Base-by-base conservation (phyloP, 2,113 vertebrate genomes). In the Dinomys branickii region DNA sequence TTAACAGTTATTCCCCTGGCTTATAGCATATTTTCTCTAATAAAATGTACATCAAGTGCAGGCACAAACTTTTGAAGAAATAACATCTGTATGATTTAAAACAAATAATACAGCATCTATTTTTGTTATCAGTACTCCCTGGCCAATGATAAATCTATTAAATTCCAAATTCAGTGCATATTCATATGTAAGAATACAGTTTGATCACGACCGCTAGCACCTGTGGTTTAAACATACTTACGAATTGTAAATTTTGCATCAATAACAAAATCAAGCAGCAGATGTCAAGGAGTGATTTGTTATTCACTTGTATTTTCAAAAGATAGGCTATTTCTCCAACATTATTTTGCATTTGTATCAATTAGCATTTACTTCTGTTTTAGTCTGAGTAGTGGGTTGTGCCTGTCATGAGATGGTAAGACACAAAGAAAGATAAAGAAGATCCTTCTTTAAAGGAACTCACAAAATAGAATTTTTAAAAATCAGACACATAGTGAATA, bases 181-280 rank as follows among this genome's bases (percentile, higher is more conserved):
- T 20, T 85, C n/a, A 52, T 58, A 75, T 30, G 56, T 92, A 85
- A 96, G 16, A 94, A 50, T 54, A 84, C 24, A 94, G 20, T 84
- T 67, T 93, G 13, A 65, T 87, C 58, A 78, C 41, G 91, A 78
- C n/a, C n/a, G 88, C 44, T 38, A 89, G 20, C 7, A 88, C 9
- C 33, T 7, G 2, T 19, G 9, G 73, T 65, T 95, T 89, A 80
- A 92, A 38, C 50, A 58, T 69, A 59, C 14, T 88, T 88, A 44
- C 61, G 5, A 90, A 90, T 71, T 85, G 33, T 41, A 50, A 52
- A 69, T 63, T 78, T 50, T 89, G 3, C 52, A 58, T 54, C 24
- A 84, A 80, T 11, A 59, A 54, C 41, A 13, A 50, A 81, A 16
- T 82, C 41, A 88, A 93, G 90, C 1, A 54, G 24, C 80, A 61